Conservation (phyloP, 2,113 vertebrate species). For the Polypterus bichir region DNA sequence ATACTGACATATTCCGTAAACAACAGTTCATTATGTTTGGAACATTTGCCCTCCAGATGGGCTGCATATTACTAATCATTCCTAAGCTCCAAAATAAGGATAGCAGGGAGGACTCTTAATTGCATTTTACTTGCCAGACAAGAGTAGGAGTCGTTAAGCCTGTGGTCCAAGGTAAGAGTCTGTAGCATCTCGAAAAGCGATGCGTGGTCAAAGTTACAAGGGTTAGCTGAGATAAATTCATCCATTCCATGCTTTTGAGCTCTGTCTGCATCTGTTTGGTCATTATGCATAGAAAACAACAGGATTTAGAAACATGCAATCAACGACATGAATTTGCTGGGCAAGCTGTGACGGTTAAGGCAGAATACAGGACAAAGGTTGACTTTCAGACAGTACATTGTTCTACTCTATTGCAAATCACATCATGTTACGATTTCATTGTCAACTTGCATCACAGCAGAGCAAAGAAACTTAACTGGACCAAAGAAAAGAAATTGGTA, state of each 20-base stretch:
- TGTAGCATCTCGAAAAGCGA: conserved; percentile 95
- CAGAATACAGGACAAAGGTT: conserved; percentile 22
- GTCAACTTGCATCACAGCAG: conserved; percentile 94
- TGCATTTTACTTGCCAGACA: conserved; percentile 78
- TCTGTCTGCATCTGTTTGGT: conserved; percentile 95
- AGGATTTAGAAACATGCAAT: conserved; percentile 66
- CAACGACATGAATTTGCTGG: not conserved
- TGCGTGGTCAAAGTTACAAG: conserved; percentile 95
- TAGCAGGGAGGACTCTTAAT: too few species aligned
- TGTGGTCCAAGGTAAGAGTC: conserved; percentile 94
- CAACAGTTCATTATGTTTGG: too few species aligned
- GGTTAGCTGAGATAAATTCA: conserved; percentile 98
- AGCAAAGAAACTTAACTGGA: conserved; percentile 40
- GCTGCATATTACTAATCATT: too few species aligned
- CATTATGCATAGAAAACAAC: conserved; percentile 82
- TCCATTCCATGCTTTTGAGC: conserved; percentile 99
- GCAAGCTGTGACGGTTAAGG: conserved; percentile 11
- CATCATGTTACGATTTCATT: conserved; percentile 70
- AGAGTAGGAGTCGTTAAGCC: conserved; percentile 98
- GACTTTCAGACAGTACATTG: conserved; percentile 21
- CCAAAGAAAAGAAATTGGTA: conserved; percentile 27
- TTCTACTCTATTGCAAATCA: conserved; percentile 50
- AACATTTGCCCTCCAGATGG: too few species aligned
- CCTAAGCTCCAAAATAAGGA: too few species aligned
- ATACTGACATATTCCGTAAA: too few species aligned